Percentiles rank a stretch among this genome's conserved stretches.
These are phyloP conservation scores for Albula goreensis DNA, from an alignment of 2,113 vertebrate species.

Conservation along the genomic window DNA sequence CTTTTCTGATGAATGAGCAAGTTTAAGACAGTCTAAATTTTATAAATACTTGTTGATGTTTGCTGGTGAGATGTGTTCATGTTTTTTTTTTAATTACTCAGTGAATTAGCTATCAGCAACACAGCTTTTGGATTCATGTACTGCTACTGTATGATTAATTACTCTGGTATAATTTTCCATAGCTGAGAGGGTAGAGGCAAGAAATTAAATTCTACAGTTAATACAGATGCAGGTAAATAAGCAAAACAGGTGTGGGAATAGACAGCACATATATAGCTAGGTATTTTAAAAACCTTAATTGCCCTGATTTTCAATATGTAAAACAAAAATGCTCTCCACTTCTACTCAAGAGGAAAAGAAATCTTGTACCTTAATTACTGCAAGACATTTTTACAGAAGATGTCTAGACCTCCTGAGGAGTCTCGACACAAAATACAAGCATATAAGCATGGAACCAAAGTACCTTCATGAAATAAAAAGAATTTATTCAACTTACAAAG, in stretches of 20 bases:
- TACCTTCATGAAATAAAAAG: constrained; percentile 74
- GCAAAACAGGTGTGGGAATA: not conserved
- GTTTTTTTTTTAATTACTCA: not conserved
- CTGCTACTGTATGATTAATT: not conserved
- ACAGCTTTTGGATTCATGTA: not conserved
- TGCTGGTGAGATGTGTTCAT: not conserved
- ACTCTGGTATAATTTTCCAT: not conserved
- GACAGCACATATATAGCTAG: not conserved
- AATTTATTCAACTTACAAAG: constrained; percentile 91
- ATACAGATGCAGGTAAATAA: not conserved
- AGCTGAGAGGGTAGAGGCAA: not conserved
- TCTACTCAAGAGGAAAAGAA: not conserved
- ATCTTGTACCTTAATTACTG: not conserved
- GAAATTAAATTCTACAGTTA: not conserved
- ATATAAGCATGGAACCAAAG: constrained; percentile 41
- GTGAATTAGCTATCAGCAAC: not conserved
- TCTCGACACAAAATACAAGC: constrained; percentile 1
- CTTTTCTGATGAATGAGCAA: constrained; percentile 61
- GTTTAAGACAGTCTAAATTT: not conserved
- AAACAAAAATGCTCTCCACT: no score
- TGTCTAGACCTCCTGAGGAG: not conserved
- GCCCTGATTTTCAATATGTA: no score
- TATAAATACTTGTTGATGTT: not conserved
- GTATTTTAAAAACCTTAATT: not conserved
- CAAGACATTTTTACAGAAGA: not conserved